phyloP scores from a whole-genome alignment of 2,888 invertebrate genomes.

The Protonemura montana region DNA sequence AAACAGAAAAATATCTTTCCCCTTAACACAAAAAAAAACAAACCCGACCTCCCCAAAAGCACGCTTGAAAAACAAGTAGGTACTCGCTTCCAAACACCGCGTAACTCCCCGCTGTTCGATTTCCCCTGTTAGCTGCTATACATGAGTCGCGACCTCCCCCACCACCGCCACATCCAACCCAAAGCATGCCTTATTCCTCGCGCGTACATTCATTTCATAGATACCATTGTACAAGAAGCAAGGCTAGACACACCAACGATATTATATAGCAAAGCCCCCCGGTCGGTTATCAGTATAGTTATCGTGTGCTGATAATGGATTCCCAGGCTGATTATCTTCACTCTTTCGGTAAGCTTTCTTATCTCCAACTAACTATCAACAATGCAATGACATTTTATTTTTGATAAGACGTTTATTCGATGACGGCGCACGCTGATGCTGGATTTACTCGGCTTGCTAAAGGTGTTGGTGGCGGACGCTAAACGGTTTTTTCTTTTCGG shows the following conservation, averaged over 20 bases:
- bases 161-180: too few relatives aligned
- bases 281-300: not conserved
- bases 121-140: not conserved
- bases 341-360: conserved; percentile 24
- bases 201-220: too few relatives aligned
- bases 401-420: not conserved
- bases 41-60: not conserved
- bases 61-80: not conserved
- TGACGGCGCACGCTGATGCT: not conserved
- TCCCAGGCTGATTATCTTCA: conserved; percentile 2
- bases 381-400: not conserved
- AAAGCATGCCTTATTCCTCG: too few relatives aligned
- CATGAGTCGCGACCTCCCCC: not conserved
- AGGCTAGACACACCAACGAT: not conserved
- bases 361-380: not conserved
- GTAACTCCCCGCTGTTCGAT: not conserved
- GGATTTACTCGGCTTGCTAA: not conserved
- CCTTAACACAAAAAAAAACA: not conserved
- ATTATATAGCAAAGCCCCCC: not conserved
- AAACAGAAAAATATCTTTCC: not conserved
- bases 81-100: not conserved
- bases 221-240: not conserved
- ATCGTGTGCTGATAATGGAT: conserved; percentile 13
- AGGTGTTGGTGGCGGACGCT: not conserved
- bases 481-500: too few relatives aligned